phyloP scores from a whole-genome alignment of 2,888 invertebrate species.

The Matsumyia berberina region DNA sequence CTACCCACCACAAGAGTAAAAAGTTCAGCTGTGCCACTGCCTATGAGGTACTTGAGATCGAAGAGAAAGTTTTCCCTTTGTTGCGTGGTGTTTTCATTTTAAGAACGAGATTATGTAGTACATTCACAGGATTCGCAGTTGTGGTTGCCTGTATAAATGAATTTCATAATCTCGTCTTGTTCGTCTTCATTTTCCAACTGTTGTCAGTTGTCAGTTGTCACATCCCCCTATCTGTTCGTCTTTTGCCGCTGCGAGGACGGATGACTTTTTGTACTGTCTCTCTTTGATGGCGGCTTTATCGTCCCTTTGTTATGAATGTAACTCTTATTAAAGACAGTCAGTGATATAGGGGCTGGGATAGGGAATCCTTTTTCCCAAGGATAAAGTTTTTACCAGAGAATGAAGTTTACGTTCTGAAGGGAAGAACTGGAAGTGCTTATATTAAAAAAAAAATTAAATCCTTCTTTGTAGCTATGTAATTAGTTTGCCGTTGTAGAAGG shows the following conservation, averaged over 20 bases:
- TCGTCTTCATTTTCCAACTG: neutral
- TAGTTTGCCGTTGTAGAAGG: slow-evolving; percentile 29
- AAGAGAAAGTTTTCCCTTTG: slow-evolving; percentile 54
- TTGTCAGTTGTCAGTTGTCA: slow-evolving; percentile 12
- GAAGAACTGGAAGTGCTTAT: slow-evolving; percentile 26
- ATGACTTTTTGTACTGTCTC: slow-evolving; percentile 17
- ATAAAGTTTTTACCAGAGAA: slow-evolving; percentile 47
- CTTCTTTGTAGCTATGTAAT: slow-evolving; percentile 34
- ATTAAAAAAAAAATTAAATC: slow-evolving; percentile 2
- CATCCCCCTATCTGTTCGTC: neutral
- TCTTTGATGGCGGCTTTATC: slow-evolving; percentile 32
- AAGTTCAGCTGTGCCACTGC: slow-evolving; percentile 12
- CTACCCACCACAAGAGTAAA: neutral
- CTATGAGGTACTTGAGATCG: slow-evolving; percentile 1
- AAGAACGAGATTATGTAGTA: neutral
- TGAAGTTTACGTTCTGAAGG: too few relatives aligned
- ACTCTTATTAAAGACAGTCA: slow-evolving; percentile 1
- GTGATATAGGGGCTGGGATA: slow-evolving; percentile 32
- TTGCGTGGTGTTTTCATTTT: slow-evolving; percentile 31
- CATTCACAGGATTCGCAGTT: slow-evolving; percentile 20
- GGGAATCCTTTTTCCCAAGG: slow-evolving; percentile 43
- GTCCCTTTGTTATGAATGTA: slow-evolving; percentile 39
- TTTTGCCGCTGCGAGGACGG: neutral
- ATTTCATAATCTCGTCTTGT: slow-evolving; percentile 33
- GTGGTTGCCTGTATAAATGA: slow-evolving; percentile 27